A percentile compares a stretch with the other conserved stretches of the same genome.
phyloP scores from a whole-genome alignment of 37 sponge, comb jelly and placozoan genomes.

The Dysidea cf. avara region DNA sequence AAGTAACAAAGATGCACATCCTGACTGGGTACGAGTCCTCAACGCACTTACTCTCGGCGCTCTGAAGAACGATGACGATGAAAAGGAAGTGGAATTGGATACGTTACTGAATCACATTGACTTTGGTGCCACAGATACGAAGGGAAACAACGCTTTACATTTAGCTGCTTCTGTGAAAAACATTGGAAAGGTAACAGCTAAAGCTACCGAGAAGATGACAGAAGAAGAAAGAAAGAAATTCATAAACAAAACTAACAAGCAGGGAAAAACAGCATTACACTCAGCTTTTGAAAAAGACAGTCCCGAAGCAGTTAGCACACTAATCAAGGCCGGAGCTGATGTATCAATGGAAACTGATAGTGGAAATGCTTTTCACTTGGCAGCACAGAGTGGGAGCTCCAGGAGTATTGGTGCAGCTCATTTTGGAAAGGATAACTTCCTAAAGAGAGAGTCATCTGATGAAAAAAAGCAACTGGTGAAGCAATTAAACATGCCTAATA shows the following conservation, averaged over 20 bases:
- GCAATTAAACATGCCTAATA: neutral
- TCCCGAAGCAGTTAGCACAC: neutral
- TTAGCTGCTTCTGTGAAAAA: neutral
- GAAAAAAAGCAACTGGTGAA: neutral
- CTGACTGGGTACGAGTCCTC: slow-evolving; percentile 12
- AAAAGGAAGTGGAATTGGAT: slow-evolving; percentile 1
- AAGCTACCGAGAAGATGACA: too few relatives aligned
- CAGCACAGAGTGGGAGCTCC: neutral
- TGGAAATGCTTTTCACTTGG: neutral
- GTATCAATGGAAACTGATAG: neutral
- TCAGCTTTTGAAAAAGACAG: neutral
- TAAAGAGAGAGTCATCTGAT: neutral
- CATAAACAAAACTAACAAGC: neutral
- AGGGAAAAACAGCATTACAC: slow-evolving; percentile 1
- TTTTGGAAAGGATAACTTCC: neutral
- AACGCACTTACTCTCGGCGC: slow-evolving; percentile 6
- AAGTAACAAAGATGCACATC: slow-evolving; percentile 9
- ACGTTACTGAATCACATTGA: too few relatives aligned
- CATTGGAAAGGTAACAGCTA: too few relatives aligned
- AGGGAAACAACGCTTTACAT: slow-evolving; percentile 25
- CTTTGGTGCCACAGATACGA: neutral
- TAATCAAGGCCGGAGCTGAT: neutral
- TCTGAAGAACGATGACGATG: neutral
- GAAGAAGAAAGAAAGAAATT: neutral
- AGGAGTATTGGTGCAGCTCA: neutral